Base-by-base conservation (phyloP, 2,113 vertebrate species). In the Hystrix cristata region DNA sequence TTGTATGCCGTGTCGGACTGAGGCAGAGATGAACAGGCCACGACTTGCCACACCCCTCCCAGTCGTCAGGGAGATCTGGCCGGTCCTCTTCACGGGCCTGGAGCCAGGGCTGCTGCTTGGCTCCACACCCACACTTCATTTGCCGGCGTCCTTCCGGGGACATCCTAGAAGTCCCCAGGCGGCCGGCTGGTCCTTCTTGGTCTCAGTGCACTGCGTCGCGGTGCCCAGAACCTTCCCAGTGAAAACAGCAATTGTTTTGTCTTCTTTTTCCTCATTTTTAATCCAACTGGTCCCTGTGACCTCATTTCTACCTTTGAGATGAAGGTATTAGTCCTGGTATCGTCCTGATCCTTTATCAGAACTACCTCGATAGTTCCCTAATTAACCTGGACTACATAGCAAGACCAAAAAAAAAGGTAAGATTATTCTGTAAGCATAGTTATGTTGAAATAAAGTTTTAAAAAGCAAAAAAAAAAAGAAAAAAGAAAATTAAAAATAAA, bases 41-140 rank as follows among this genome's bases (percentile, higher is more conserved):
- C 0, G 6, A 4, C 11, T 48, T 3, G 7, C 5, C 1, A 6
- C 0, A 0, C 23, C 46, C 27, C 64, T 94, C 71, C 78, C 59
- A 25, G 34, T 71, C 12, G 0, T 0, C 10, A 55, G 48, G 23
- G 69, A 80, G 27, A n/a, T n/a, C 16, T 27, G 18, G 19, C 9
- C 27, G 6, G 4, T 13, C 14, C 38, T 51, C n/a, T 38, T 38
- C 9, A 34, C 7, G 6, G 29, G 29, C 64, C 67, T 16, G 67
- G 67, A n/a, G 34, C 14, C 14, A 7, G 34, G 13, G 5, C 31
- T 8, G 67, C 43, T 51, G 13, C 65, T 62, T 21, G 3, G 11
- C 80, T 27, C 46, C 81, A 23, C 3, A 16, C 13, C 23, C 23
- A 3, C 71, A 27, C n/a, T 14, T 38, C 38, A 38, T 38, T 38